Percentiles rank a stretch among this genome's conserved stretches.
Conservation (phyloP, 2,888 invertebrate species). For the Hemithea aestivaria region DNA sequence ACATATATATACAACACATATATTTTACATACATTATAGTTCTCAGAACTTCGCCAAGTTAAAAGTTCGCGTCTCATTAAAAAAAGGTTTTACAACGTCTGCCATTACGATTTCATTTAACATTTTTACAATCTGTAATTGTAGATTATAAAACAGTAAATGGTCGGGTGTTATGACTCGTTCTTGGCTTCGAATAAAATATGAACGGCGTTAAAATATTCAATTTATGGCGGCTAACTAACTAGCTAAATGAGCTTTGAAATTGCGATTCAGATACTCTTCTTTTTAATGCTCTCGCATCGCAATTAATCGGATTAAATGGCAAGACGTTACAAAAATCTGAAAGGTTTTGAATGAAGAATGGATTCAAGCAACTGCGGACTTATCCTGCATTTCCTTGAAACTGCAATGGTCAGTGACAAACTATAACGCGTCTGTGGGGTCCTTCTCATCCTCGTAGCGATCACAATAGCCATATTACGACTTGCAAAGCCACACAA, state of each 20-base stretch:
- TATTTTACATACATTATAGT: conserved; percentile 33
- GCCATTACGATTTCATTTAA: conserved; percentile 67
- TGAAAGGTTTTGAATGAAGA: too few relatives aligned
- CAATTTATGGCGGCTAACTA: conserved; percentile 28
- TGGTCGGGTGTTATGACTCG: conserved; percentile 40
- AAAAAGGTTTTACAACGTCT: conserved; percentile 45
- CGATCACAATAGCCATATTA: too few relatives aligned
- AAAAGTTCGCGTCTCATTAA: conserved; percentile 60
- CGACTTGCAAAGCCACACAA: too few relatives aligned
- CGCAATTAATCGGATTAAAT: too few relatives aligned
- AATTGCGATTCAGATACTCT: too few relatives aligned
- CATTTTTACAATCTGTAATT: conserved; percentile 78
- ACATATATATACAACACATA: not conserved
- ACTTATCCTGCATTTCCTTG: too few relatives aligned
- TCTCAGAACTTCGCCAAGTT: conserved; percentile 43
- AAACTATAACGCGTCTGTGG: too few relatives aligned
- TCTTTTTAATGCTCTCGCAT: too few relatives aligned
- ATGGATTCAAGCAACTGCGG: too few relatives aligned
- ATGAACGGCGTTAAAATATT: conserved; percentile 30
- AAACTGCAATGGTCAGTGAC: too few relatives aligned
- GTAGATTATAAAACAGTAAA: conserved; percentile 70
- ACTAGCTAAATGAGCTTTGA: conserved; percentile 4
- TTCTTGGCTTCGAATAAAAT: conserved; percentile 30
- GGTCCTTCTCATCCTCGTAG: too few relatives aligned
- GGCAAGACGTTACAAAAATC: too few relatives aligned